phyloP scores from a whole-genome alignment of 2,797 vertebrate genomes.

The Lates japonicus region DNA sequence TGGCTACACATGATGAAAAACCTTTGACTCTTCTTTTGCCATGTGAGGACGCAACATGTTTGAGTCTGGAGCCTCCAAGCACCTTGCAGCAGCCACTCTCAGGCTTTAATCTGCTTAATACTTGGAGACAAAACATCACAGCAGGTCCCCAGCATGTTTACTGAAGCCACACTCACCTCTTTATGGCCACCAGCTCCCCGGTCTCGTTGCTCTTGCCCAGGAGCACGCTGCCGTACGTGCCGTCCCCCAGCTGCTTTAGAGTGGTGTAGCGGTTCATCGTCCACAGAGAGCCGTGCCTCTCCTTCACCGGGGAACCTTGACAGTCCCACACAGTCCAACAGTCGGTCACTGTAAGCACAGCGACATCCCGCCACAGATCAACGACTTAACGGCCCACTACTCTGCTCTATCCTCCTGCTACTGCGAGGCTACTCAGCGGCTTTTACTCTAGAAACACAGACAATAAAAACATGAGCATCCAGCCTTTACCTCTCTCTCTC shows the following conservation, averaged over 20 bases:
- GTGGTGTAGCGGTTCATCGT: slow-evolving; percentile 95
- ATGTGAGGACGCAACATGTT: slow-evolving; percentile 3
- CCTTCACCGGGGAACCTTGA: slow-evolving; percentile 34
- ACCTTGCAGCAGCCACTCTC: slow-evolving; percentile 11
- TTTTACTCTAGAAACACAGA: slow-evolving; percentile 20
- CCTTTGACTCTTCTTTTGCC: not conserved
- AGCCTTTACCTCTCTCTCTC: slow-evolving; percentile 24
- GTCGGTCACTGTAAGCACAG: slow-evolving; percentile 32
- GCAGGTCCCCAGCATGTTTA: not conserved
- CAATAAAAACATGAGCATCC: slow-evolving; percentile 6
- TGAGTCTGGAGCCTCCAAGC: not conserved
- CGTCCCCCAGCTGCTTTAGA: slow-evolving; percentile 93
- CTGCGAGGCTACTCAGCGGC: slow-evolving; percentile 13
- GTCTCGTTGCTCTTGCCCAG: slow-evolving; percentile 94
- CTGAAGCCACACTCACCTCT: slow-evolving; percentile 84
- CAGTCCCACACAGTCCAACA: slow-evolving; percentile 39
- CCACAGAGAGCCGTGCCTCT: slow-evolving; percentile 43
- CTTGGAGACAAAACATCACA: slow-evolving; percentile 41
- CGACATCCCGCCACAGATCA: slow-evolving; percentile 24
- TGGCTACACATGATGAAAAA: not conserved
- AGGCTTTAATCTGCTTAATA: slow-evolving; percentile 55
- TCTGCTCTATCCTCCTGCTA: slow-evolving; percentile 10
- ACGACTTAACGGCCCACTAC: not conserved
- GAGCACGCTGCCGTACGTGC: slow-evolving; percentile 94
- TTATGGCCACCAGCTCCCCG: slow-evolving; percentile 95